These are phyloP conservation scores for Hyaena hyaena DNA, from an alignment of 2,113 vertebrate genomes.

Conservation along the genomic window DNA sequence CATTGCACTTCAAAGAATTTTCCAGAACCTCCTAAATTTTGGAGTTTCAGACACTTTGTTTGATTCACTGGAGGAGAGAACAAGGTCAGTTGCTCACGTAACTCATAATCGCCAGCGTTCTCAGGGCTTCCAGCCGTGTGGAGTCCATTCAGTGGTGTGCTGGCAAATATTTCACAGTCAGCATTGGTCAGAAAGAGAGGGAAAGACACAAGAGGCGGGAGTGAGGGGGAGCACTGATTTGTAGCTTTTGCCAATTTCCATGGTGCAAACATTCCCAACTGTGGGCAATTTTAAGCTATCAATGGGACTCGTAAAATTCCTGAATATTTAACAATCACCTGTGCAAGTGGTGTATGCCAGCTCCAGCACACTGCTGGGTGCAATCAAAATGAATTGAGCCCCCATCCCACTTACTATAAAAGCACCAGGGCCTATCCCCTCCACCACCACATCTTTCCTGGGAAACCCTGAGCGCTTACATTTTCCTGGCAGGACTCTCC, in stretches of 20 bases:
- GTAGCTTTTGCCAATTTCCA: neutral
- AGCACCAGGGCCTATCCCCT: no score
- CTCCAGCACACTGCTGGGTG: neutral
- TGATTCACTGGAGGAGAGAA: neutral
- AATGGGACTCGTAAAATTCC: neutral
- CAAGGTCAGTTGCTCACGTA: neutral
- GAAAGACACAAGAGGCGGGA: rapidly evolving
- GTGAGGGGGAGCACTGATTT: neutral
- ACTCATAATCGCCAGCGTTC: neutral
- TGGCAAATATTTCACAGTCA: neutral
- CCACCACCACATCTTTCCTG: neutral
- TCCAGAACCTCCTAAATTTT: neutral
- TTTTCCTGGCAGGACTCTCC: neutral
- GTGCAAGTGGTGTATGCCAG: neutral
- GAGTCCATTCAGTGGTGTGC: neutral
- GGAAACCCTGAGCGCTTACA: neutral
- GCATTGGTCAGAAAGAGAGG: no score
- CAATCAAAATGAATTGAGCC: neutral
- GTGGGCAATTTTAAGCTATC: neutral
- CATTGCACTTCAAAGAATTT: neutral
- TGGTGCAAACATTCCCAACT: neutral
- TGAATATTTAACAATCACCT: neutral
- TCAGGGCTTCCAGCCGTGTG: neutral
- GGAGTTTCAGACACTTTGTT: neutral
- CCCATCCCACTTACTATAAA: neutral